Conservation (phyloP, 2,113 vertebrate genomes). For the Hippocampus abdominalis region DNA sequence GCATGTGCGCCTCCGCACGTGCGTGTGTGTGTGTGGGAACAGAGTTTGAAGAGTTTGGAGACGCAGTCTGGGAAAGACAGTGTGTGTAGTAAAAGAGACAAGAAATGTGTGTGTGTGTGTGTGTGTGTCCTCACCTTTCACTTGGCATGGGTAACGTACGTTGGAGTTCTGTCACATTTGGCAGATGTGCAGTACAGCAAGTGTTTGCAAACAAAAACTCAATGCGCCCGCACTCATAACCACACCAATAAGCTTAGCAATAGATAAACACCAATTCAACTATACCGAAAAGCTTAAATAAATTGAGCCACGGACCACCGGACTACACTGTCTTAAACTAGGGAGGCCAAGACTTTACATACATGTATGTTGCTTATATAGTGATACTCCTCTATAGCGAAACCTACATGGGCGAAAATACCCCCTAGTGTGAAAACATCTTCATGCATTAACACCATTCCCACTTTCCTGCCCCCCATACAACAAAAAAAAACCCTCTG, state of each 20-base stretch:
- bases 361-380: no score
- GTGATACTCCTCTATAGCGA: no score
- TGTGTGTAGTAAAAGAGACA: constrained; percentile 26
- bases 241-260: neutral
- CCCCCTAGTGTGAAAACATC: no score
- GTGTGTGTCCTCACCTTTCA: constrained; percentile 55
- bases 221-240: neutral
- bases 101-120: constrained; percentile 22
- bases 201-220: constrained; percentile 17
- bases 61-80: constrained; percentile 50
- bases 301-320: no score
- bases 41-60: constrained; percentile 48
- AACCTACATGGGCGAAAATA: no score
- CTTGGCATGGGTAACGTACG: constrained; percentile 65
- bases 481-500: no score
- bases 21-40: constrained; percentile 55
- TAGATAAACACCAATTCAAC: neutral
- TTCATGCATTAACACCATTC: no score
- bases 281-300: neutral
- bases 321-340: no score
- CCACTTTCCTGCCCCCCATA: no score
- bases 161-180: constrained; percentile 66
- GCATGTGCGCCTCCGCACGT: constrained; percentile 45
- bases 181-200: constrained; percentile 57
- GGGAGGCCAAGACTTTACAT: no score